Evolutionary conservation across 2,888 invertebrate genomes (phyloP), one percentile per base, ranked within the genome.

Genomic region (Gandaritis pyraliata): DNA sequence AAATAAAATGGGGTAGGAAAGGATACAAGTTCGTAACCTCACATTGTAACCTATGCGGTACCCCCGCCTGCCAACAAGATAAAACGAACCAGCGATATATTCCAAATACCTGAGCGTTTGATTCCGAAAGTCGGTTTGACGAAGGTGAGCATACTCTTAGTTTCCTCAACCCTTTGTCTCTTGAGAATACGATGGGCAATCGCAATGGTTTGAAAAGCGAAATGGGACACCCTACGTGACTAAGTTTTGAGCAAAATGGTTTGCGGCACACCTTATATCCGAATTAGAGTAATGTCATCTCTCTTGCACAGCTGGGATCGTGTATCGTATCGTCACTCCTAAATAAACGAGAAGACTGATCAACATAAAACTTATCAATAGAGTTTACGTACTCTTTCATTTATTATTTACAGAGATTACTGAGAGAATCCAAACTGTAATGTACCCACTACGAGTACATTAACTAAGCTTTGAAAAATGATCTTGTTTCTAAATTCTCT

Each of bases 151-250:
- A 78, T 78, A 80, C 83, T 85, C 76, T 78, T 77, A 81, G 78
- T 75, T 85, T 83, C 86, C 84, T 83, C 84, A 87, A 88, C 86
- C 88, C 88, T 90, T 90, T 91, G 90, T 92, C 90, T 90, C 90
- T 73, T 67, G 88, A 83, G 90, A 88, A 83, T 85, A 90, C 88
- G 90, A 89, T 88, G 87, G 90, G 87, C 89, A 87, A 87, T 87
- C 81, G 88, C 84, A 84, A 87, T 86, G 85, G 84, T 83, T 87
- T 79, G 78, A 84, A 87, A 90, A 82, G 83, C 87, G 90, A 90
- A 88, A 90, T 85, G 86, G 88, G 86, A 89, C 84, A 84, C 83
- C 84, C 87, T 87, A 91, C 91, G 91, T 91, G 90, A 91, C 89
- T 88, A 89, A 91, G 90, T 89, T 91, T 88, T 81, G 80, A 85